Evolutionary conservation across 2,797 vertebrate genomes (phyloP), one percentile per base, ranked within the genome.

Genomic region (Sebastes matsubarae): DNA sequence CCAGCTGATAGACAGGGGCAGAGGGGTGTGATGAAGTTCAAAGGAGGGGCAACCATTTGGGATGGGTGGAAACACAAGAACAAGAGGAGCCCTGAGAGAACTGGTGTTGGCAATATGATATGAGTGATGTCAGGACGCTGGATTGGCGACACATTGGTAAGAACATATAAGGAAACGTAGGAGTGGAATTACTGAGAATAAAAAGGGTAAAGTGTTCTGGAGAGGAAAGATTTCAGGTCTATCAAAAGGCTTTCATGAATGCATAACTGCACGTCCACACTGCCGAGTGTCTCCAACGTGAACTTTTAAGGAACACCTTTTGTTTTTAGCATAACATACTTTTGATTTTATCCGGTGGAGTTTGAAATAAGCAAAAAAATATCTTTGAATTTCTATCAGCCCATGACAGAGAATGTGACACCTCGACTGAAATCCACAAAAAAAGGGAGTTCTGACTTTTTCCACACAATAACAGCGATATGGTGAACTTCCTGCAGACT

Each of bases 41-140:
- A 80, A 79, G 85, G 38, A 63, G 63, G 79, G 87, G 59, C 72
- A 82, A 61, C 24, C 13, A 81, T 84, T 69, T n/a, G 36, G 81
- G 82, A 83, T 71, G 77, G 83, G 87, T 82, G 88, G 85, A 87
- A 86, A 89, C 78, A 70, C 71, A 82, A 68, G 88, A 81, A 73
- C 80, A 83, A 88, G 84, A 71, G 67, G 66, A 85, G 84, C 74
- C 68, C 68, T 12, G 63, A 58, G 64, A 72, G 81, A 59, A 67
- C 79, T 84, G 90, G 87, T 92, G 93, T 68, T 20, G 65, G 91
- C 83, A 86, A 94, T 18, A 34, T 69, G 90, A 96, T 92, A 88
- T 16, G 58, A 32, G 75, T 89, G 93, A 95, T 94, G 91, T 94
- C 89, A 93, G 88, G 80, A 67, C 60, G 9, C 54, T 24, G 88